These are phyloP conservation scores for Gambusia yucatana DNA, from an alignment of 2,797 vertebrate genomes.

Conservation along the genomic window DNA sequence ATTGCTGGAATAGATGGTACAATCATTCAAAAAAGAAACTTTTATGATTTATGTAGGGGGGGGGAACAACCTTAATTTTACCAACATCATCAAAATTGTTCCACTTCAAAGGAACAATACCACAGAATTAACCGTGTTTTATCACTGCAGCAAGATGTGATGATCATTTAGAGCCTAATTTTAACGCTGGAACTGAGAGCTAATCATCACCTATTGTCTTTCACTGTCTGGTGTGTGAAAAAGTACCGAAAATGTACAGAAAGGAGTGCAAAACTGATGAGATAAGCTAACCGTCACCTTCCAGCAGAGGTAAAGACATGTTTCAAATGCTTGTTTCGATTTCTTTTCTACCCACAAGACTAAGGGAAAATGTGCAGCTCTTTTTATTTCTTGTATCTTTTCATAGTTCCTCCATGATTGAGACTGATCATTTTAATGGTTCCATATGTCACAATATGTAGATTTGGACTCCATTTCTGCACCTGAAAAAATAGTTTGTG, in stretches of 20 bases:
- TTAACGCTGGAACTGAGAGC: neutral
- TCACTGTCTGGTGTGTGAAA: neutral
- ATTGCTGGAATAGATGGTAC: neutral
- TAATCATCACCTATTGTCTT: conserved; percentile 5
- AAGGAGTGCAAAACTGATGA: conserved; percentile 7
- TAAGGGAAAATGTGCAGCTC: conserved; percentile 21
- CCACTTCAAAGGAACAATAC: neutral
- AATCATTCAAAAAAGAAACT: neutral
- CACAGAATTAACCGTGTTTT: neutral
- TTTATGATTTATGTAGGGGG: neutral
- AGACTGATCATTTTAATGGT: conserved; percentile 21
- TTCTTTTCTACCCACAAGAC: conserved; percentile 17
- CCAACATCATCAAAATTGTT: neutral
- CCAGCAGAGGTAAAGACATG: conserved; percentile 16
- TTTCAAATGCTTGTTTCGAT: conserved; percentile 48
- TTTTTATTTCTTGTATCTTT: conserved; percentile 12
- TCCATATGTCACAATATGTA: conserved; percentile 21
- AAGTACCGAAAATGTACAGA: neutral
- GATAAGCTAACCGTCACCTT: conserved; percentile 28
- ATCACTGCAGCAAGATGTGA: neutral
- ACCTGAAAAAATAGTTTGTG: neutral
- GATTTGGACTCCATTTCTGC: conserved; percentile 17
- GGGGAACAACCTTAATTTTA: neutral
- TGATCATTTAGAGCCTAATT: neutral
- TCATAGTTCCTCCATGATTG: conserved; percentile 33